A percentile compares a stretch with the other conserved stretches of the same genome.
Conservation (phyloP, 2,113 vertebrate genomes). For the Heloderma charlesbogerti region DNA sequence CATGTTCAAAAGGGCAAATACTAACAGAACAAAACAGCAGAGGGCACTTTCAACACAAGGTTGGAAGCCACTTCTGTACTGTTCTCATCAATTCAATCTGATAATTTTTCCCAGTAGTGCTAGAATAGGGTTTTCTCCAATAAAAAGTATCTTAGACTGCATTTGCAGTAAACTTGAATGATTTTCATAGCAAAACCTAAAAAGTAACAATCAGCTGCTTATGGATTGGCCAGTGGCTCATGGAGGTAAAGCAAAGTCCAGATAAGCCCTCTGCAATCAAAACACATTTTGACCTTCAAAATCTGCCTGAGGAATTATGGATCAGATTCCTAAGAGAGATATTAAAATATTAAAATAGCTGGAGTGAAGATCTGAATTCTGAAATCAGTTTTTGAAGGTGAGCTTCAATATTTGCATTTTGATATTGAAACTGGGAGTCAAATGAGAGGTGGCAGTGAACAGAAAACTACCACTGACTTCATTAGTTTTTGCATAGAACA, state of each 20-base stretch:
- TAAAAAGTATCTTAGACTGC: neutral
- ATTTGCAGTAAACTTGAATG: neutral
- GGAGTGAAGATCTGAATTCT: neutral
- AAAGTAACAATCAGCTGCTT: rapidly evolving
- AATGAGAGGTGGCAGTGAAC: neutral
- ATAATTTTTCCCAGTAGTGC: neutral
- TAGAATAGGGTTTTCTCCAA: neutral
- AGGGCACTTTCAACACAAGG: constrained; percentile 54
- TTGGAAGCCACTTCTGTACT: neutral
- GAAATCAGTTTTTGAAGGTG: neutral
- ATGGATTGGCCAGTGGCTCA: neutral
- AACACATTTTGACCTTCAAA: neutral
- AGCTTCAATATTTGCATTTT: constrained; percentile 19
- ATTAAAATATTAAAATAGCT: neutral
- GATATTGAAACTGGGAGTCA: neutral
- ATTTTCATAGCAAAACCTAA: rapidly evolving
- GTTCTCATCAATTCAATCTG: neutral
- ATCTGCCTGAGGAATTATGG: neutral
- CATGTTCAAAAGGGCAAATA: neutral
- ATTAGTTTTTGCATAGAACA: neutral
- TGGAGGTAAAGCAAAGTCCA: neutral
- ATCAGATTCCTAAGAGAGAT: neutral
- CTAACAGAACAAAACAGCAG: constrained; percentile 36
- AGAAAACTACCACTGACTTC: neutral
- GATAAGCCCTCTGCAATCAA: neutral